These are phyloP conservation scores for Lasaia peninsularis DNA, from an alignment of 1,140 invertebrate species.

Conservation along the genomic window DNA sequence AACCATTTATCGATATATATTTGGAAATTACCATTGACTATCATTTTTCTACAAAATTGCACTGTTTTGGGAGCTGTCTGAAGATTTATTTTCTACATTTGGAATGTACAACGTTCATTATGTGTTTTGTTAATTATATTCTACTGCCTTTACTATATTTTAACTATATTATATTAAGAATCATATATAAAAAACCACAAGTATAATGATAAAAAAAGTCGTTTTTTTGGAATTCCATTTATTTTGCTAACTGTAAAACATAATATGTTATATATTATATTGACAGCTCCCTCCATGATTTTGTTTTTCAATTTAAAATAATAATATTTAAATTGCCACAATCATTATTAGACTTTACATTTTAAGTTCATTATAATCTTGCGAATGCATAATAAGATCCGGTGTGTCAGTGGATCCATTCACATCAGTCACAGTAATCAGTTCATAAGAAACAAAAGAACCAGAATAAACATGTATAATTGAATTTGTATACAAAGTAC, in stretches of 20 bases:
- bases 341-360: not conserved
- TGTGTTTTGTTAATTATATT: too few relatives aligned
- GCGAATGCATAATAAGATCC: constrained; percentile 27
- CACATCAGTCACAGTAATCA: not conserved
- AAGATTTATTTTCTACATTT: not conserved
- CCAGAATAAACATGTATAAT: constrained; percentile 22
- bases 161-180: too few relatives aligned
- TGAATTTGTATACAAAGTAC: constrained; percentile 18
- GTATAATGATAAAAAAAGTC: too few relatives aligned
- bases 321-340: not conserved
- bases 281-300: not conserved
- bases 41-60: not conserved
- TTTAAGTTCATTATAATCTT: not conserved
- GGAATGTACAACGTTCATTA: too few relatives aligned
- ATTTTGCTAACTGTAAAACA: too few relatives aligned
- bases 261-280: too few relatives aligned
- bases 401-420: constrained; percentile 21
- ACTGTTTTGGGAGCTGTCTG: constrained; percentile 2
- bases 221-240: too few relatives aligned
- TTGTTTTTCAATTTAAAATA: not conserved
- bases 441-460: constrained; percentile 24
- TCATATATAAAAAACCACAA: too few relatives aligned
- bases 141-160: too few relatives aligned
- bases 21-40: not conserved
- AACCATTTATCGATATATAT: constrained; percentile 13